These are phyloP conservation scores for Caenorhabditis remanei DNA, from an alignment of 1,140 invertebrate species.

Conservation along the genomic window DNA sequence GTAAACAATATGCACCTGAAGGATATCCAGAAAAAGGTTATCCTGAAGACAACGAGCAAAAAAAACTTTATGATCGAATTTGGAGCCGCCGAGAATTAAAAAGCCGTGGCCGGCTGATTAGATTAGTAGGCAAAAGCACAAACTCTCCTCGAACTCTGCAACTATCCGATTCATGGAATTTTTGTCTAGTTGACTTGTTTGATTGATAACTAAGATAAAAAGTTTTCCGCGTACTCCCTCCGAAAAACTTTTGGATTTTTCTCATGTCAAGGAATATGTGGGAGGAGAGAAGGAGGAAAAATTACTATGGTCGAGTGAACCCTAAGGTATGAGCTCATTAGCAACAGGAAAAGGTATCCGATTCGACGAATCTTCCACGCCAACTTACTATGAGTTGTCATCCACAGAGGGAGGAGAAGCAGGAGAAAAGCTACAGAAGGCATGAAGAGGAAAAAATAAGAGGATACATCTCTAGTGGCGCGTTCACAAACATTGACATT, in stretches of 20 bases:
- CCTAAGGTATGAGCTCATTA: slow-evolving; percentile 26
- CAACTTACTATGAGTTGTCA: background rate
- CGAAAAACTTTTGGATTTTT: background rate
- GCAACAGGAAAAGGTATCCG: slow-evolving; percentile 15
- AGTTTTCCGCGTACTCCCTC: background rate
- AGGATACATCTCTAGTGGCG: background rate
- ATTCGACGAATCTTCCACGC: slow-evolving; percentile 25
- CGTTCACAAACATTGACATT: background rate
- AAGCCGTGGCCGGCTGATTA: slow-evolving; percentile 20
- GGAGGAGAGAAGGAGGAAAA: background rate
- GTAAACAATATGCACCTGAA: no score
- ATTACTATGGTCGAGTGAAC: slow-evolving; percentile 25
- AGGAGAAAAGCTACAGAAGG: background rate
- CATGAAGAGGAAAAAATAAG: background rate
- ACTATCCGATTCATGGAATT: background rate
- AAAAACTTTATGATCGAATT: slow-evolving; percentile 5
- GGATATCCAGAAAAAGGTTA: background rate
- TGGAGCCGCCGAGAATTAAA: slow-evolving; percentile 7
- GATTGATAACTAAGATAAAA: slow-evolving; percentile 32
- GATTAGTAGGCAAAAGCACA: slow-evolving; percentile 22
- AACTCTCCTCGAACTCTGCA: slow-evolving; percentile 18
- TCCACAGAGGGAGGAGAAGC: slow-evolving; percentile 15
- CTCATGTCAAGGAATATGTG: slow-evolving; percentile 8
- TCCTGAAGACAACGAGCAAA: background rate
- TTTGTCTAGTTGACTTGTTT: background rate